These are phyloP conservation scores for Echiichthys vipera DNA, from an alignment of 2,797 vertebrate genomes.

Conservation along the genomic window DNA sequence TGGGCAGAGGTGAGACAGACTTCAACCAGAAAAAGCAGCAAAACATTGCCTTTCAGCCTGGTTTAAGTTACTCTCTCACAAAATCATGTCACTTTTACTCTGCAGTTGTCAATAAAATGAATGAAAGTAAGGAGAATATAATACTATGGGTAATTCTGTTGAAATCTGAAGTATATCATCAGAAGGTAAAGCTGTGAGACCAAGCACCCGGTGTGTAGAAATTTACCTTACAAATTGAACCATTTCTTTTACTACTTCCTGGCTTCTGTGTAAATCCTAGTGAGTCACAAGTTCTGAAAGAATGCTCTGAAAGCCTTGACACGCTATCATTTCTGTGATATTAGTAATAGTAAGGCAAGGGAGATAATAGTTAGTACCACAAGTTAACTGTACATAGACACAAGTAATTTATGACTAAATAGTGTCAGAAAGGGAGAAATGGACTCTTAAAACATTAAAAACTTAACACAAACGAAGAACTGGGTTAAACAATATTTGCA, in stretches of 20 bases:
- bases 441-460: conserved; percentile 11
- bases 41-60: not conserved
- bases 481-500: conserved; percentile 33
- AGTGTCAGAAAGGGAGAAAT: conserved; percentile 10
- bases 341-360: conserved; percentile 7
- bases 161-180: not conserved
- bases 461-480: conserved; percentile 33
- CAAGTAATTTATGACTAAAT: conserved; percentile 27
- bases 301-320: not conserved
- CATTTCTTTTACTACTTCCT: not conserved
- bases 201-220: not conserved
- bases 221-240: not conserved
- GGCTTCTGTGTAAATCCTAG: conserved; percentile 6
- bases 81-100: conserved; percentile 2
- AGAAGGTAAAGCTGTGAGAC: not conserved
- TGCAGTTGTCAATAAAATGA: not conserved
- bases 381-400: conserved; percentile 42
- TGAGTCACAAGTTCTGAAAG: conserved; percentile 5
- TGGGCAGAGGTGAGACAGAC: not conserved
- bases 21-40: not conserved
- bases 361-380: conserved; percentile 33
- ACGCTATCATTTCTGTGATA: conserved; percentile 6
- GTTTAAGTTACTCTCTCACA: not conserved
- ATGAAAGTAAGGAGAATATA: not conserved
- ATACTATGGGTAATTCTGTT: not conserved